Base-by-base conservation (phyloP, 92 coral and sea anemone species). In the Phenganax stokvisi region DNA sequence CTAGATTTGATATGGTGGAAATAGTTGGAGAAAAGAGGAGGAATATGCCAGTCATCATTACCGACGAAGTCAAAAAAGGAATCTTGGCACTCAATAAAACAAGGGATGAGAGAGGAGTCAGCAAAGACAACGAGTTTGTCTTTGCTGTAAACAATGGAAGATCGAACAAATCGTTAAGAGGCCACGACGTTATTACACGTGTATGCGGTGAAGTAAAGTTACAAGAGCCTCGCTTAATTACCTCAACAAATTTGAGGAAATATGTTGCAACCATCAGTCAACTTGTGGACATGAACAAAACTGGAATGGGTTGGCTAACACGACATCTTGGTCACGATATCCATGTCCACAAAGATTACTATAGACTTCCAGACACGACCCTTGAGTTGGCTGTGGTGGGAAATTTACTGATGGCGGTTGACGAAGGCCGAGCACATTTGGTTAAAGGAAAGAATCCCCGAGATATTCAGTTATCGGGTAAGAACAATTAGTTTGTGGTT, bases 81-180 rank as follows among this genome's bases (percentile, higher is more conserved):
- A 88, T 88, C 6, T 79, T 76, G 75, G 70, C 56, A 12, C 74
- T 85, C 31, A 82, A 75, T 62, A 58, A 82, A 20, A 61, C 82
- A 56, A 64, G 86, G 31, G 82, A 85, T 29, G 71, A 47, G 30
- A 85, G 78, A 31, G 86, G 82, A 56, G 86, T 85, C 75, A 59
- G 59, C n/a, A 53, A 57, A 3, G 57, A 72, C 54, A 88, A 88
- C 47, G 84, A 81, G 12, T 85, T 60, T 71, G 66, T 88, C 7
- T 88, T 88, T 82, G 88, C 91, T 3, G 76, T 86, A 58, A 63
- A 80, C 74, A 82, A 31, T 51, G 67, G 71, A 57, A 75, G 71
- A 17, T 88, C 90, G 12, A 72, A 28, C 17, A 79, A 86, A 13
- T 61, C 54, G 60, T 55, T 85, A 7, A 16, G 85, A 69, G 87